Percentiles rank a stretch among this genome's conserved stretches.
Conservation (phyloP, 2,888 invertebrate genomes). For the Watsonalla cultraria region DNA sequence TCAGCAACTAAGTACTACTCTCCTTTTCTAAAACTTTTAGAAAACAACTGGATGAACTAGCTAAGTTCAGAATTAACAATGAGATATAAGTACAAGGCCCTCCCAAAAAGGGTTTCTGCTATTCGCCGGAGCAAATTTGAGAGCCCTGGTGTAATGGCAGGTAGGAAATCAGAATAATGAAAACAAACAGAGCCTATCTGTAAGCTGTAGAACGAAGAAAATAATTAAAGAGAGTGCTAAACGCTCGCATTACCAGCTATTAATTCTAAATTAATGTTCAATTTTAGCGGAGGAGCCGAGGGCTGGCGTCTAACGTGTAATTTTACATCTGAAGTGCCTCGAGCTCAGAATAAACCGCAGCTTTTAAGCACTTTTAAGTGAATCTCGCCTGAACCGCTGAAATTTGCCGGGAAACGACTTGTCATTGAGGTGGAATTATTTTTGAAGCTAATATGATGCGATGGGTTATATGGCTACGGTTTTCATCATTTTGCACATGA, state of each 20-base stretch:
- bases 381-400: neutral
- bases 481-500: neutral
- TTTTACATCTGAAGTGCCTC: neutral
- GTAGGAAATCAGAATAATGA: neutral
- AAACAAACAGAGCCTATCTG: neutral
- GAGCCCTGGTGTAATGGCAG: neutral
- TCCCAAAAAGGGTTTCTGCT: too few species aligned
- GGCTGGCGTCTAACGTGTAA: constrained; percentile 5
- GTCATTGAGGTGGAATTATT: neutral
- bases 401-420: neutral
- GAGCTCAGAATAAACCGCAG: neutral
- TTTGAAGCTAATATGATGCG: neutral
- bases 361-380: neutral
- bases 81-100: too few species aligned
- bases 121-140: too few species aligned
- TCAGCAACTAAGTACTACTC: too few species aligned
- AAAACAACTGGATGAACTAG: too few species aligned
- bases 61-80: too few species aligned
- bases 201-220: constrained; percentile 9
- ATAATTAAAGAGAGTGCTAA: constrained; percentile 12
- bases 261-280: constrained; percentile 25
- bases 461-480: neutral
- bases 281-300: constrained; percentile 18
- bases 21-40: too few species aligned
- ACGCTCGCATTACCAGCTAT: constrained; percentile 13